Conservation (phyloP, 2,113 vertebrate species). For the Hystrix cristata region DNA sequence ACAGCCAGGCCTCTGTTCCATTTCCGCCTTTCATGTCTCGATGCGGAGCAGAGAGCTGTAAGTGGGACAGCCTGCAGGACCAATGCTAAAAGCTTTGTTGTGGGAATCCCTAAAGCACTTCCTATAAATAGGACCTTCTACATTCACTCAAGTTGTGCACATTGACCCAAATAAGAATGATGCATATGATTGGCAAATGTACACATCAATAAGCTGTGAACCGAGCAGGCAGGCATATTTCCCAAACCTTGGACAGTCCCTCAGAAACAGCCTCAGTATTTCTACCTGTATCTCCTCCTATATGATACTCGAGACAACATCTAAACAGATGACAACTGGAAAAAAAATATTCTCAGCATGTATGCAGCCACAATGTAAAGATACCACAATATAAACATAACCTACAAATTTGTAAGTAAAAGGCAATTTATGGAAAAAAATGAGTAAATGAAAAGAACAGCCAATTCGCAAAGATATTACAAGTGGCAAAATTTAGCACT, state of each 20-base stretch:
- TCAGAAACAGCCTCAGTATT: neutral
- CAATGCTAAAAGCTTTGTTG: conserved; percentile 67
- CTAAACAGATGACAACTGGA: neutral
- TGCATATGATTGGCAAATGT: conserved; percentile 58
- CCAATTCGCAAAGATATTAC: neutral
- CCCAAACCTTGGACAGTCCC: neutral
- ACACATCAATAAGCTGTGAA: neutral
- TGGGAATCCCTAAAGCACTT: conserved; percentile 71
- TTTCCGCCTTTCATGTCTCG: neutral
- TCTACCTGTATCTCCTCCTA: neutral
- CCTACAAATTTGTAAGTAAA: neutral
- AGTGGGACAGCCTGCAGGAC: conserved; percentile 67
- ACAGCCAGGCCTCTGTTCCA: neutral
- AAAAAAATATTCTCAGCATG: neutral
- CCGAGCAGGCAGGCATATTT: rapidly evolving
- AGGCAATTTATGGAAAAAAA: neutral
- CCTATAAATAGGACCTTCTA: conserved; percentile 73
- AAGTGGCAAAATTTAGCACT: neutral
- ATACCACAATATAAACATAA: neutral
- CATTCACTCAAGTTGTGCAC: conserved; percentile 56
- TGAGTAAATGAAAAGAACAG: neutral
- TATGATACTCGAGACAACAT: neutral
- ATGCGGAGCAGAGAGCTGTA: conserved; percentile 16
- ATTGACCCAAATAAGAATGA: conserved; percentile 78
- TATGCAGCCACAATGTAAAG: neutral